Conservation (phyloP, 2,113 vertebrate genomes). For the Prionailurus viverrinus region DNA sequence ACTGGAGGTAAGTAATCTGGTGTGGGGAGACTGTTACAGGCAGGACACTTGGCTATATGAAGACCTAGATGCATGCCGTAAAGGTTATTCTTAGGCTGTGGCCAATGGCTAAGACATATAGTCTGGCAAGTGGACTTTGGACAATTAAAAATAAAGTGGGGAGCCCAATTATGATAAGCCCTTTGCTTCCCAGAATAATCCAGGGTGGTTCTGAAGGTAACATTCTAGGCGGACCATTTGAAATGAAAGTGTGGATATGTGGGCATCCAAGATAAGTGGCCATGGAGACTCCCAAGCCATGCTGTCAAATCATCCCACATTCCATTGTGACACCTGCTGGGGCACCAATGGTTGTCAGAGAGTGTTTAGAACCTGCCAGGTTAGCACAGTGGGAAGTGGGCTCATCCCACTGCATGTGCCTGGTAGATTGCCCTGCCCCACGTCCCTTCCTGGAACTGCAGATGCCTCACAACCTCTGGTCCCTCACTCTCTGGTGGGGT, state of each 20-base stretch:
- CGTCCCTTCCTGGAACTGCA: neutral
- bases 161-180: neutral
- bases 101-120: neutral
- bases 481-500: neutral
- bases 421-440: neutral
- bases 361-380: neutral
- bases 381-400: neutral
- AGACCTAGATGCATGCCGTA: neutral
- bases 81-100: neutral
- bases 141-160: neutral
- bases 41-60: neutral
- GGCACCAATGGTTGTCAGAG: neutral
- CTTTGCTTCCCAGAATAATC: neutral
- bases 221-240: neutral
- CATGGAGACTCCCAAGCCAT: neutral
- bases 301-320: neutral
- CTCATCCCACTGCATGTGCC: neutral
- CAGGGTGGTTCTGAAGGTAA: neutral
- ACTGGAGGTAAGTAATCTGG: neutral
- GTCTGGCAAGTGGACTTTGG: neutral
- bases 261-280: neutral
- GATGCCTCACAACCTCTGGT: neutral
- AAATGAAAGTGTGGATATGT: neutral
- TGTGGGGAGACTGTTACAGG: neutral
- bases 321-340: neutral